These are phyloP conservation scores for Lophius piscatorius DNA, from an alignment of 2,113 vertebrate genomes.

Conservation along the genomic window DNA sequence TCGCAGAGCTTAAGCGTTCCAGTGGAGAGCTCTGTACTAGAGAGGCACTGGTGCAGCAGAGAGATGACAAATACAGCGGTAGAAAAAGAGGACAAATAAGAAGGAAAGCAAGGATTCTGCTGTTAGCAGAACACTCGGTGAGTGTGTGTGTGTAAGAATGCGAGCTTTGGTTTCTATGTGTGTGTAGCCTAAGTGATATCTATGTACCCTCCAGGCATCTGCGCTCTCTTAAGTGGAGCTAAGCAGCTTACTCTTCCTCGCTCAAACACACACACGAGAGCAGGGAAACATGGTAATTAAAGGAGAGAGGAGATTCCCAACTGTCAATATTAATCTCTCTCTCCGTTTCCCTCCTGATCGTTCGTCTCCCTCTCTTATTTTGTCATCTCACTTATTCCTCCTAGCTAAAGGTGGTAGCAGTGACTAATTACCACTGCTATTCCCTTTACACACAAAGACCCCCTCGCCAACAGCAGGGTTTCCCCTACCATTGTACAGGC, in stretches of 20 bases:
- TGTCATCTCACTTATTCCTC: conserved; percentile 23
- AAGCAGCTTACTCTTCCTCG: conserved; percentile 74
- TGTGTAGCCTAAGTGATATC: conserved; percentile 68
- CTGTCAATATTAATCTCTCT: conserved; percentile 73
- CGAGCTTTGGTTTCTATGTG: conserved; percentile 1
- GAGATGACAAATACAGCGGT: conserved; percentile 9
- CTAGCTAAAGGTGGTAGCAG: conserved; percentile 19
- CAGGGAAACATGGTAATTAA: conserved; percentile 78
- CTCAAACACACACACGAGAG: conserved; percentile 63
- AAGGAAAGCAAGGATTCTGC: conserved; percentile 22
- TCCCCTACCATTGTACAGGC: no score
- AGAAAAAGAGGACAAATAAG: not conserved
- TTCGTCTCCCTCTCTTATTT: conserved; percentile 16
- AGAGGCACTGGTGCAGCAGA: conserved; percentile 15
- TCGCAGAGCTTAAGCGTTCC: conserved; percentile 58
- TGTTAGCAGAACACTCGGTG: conserved; percentile 7
- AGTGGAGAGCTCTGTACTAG: conserved; percentile 55
- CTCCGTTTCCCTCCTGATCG: conserved; percentile 33
- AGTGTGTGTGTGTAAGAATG: conserved; percentile 18
- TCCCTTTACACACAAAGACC: not conserved
- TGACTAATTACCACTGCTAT: conserved; percentile 40
- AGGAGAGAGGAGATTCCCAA: conserved; percentile 73
- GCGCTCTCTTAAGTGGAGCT: conserved; percentile 73
- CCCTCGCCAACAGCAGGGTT: no score
- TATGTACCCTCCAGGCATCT: conserved; percentile 73